Evolutionary conservation across 2,113 vertebrate species (phyloP).

Genomic region (Chauna torquata): DNA sequence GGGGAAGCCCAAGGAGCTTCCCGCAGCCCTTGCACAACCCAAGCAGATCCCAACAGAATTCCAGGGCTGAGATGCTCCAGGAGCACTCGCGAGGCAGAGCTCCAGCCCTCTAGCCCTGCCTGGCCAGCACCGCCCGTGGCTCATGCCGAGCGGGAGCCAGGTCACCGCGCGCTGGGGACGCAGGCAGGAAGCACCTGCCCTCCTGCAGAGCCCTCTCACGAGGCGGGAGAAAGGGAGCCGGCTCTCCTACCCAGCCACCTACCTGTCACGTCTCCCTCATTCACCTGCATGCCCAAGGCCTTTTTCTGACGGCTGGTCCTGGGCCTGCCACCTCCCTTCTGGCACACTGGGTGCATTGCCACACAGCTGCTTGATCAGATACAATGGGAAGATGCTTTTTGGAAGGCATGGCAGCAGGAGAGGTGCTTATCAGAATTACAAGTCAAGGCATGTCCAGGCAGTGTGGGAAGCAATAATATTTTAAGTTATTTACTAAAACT

Average conservation of each 20-base stretch:
- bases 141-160: no score
- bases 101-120: not conserved
- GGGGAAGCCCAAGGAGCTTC: not conserved
- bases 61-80: rapidly evolving
- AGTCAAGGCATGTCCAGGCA: not conserved
- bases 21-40: not conserved
- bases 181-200: no score
- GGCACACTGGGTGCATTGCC: not conserved
- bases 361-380: not conserved
- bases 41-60: not conserved
- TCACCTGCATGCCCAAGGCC: not conserved
- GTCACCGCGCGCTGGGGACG: no score
- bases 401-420: not conserved
- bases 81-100: not conserved
- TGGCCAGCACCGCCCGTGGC: not conserved
- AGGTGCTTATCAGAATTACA: not conserved
- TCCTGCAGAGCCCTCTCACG: no score
- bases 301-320: not conserved
- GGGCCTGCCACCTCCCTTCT: rapidly evolving
- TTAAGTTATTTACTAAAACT: not conserved
- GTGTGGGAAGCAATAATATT: not conserved
- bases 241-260: rapidly evolving
- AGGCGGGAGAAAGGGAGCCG: not conserved
- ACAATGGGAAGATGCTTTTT: not conserved
- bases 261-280: rapidly evolving